Evolutionary conservation across 2,797 vertebrate species (phyloP), one percentile per base, ranked within the genome.

Genomic region (Argentina silus): DNA sequence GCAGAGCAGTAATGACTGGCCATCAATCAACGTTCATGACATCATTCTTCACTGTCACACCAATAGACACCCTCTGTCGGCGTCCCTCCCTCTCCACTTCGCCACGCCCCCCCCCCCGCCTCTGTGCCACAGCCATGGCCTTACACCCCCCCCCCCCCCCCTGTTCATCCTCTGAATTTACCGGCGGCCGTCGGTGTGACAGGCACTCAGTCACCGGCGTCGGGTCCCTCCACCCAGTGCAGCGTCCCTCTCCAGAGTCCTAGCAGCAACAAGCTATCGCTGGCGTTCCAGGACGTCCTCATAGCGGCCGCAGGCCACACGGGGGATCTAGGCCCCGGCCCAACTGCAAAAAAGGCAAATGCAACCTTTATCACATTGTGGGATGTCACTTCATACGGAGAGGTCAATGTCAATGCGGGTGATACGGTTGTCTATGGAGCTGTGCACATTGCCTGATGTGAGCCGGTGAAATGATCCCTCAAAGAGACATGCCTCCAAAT

Each of bases 1-100:
- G 53, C 64, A 75, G 48, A 74, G 56, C 50, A 64, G 65, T 68
- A 53, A 74, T 68, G 72, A 64, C 62, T 81, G 47, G 47, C 47
- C 77, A 81, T 83, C 82, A 79, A 79, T 85, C 81, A 77, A 60
- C 45, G 43, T 56, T 36, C 19, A 14, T 43, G 67, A 59, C 69
- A 76, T 79, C 62, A 77, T 44, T 80, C 67, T 53, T 65, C 63
- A 66, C 27, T 19, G 43, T 57, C 61, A 72, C 23, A 43, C 23
- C 47, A 67, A 51, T 67, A 21, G 63, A 66, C 42, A 19, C n/a
- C 44, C 65, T 67, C 65, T 68, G 70, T 66, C 69, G 7, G n/a
- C 15, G 36, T 27, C 50, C 48, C 7, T 59, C 68, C 59, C 57
- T 21, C 53, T 67, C 23, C 42, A 67, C 60, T 71, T 43, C n/a